Base-by-base conservation (phyloP, 2,797 vertebrate species). In the Mormyrops attenuatus region DNA sequence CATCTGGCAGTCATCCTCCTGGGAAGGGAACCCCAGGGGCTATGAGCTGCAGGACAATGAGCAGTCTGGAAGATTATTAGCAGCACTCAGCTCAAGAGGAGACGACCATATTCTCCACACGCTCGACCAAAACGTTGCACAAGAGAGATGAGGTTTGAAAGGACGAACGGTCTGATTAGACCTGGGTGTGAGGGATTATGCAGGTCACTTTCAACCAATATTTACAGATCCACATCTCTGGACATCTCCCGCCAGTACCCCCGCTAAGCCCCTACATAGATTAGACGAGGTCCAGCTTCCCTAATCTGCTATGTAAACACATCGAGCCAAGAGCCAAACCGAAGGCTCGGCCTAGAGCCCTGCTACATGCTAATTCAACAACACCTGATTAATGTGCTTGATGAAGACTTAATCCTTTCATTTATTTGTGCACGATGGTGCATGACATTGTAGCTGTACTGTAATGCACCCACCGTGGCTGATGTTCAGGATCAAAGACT, bases 241-340 rank as follows among this genome's bases (percentile, higher is more conserved):
- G 91, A 92, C 93, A 63, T 60, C 82, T 88, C 89, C 86, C 88
- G 7, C 63, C 85, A 82, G 92, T 89, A 90, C 30, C 91, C 88
- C 92, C 88, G 89, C 92, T 92, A 93, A 94, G 93, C 91, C 93
- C 92, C 89, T 91, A 90, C 90, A 69, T 92, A 95, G 95, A 94
- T 95, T 95, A 95, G 90, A 49, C 90, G 90, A 90, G 60, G 91
- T 93, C 93, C 94, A 94, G 91, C 92, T 89, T 90, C 7, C 85
- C 91, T 96, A 96, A 96, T 96, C 95, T 95, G 91, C 92, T 95
- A 92, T 91, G 94, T 95, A 96, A 96, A 96, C 95, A 96, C 88
- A 41, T 84, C 86, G 89, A 90, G 90, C 93, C 92, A 89, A 92
- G 92, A 93, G 93, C 88, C 93, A 90, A 93, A 91, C 94, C 92